A percentile compares a stretch with the other conserved stretches of the same genome.
Conservation (phyloP, 2,797 vertebrate genomes). For the Triplophysa bombifrons region DNA sequence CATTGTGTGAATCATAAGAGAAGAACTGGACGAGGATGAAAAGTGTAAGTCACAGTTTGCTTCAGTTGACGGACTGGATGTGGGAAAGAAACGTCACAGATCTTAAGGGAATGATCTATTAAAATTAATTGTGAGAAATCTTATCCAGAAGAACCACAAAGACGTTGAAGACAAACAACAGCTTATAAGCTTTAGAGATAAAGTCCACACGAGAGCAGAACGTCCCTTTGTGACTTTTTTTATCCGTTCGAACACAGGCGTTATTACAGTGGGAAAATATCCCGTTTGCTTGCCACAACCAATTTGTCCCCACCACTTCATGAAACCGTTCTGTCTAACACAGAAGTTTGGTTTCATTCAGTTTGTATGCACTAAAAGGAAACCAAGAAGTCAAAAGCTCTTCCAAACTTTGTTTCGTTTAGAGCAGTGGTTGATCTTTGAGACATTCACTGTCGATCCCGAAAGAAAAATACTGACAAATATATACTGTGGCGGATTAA, state of each 20-base stretch:
- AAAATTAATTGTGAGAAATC: neutral
- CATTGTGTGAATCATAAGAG: neutral
- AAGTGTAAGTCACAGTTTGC: neutral
- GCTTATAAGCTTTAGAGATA: neutral
- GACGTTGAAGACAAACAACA: neutral
- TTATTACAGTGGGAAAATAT: neutral
- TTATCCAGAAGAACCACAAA: conserved; percentile 2
- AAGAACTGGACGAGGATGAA: neutral
- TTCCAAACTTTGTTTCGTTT: too few species aligned
- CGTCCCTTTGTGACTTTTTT: neutral
- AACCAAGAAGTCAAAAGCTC: too few species aligned
- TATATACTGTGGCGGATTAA: too few species aligned
- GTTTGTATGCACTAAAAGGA: too few species aligned
- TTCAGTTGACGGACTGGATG: neutral
- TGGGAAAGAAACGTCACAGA: neutral
- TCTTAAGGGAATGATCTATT: conserved; percentile 6
- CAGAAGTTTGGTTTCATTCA: too few species aligned
- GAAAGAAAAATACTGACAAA: too few species aligned
- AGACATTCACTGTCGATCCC: too few species aligned
- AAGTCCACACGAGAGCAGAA: too few species aligned
- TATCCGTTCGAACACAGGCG: neutral
- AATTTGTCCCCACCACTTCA: too few species aligned
- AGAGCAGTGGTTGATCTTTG: too few species aligned
- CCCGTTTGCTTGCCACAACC: neutral
- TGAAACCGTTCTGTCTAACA: too few species aligned